phyloP scores from a whole-genome alignment of 2,888 invertebrate genomes.

The Rhyacophila evoluta region DNA sequence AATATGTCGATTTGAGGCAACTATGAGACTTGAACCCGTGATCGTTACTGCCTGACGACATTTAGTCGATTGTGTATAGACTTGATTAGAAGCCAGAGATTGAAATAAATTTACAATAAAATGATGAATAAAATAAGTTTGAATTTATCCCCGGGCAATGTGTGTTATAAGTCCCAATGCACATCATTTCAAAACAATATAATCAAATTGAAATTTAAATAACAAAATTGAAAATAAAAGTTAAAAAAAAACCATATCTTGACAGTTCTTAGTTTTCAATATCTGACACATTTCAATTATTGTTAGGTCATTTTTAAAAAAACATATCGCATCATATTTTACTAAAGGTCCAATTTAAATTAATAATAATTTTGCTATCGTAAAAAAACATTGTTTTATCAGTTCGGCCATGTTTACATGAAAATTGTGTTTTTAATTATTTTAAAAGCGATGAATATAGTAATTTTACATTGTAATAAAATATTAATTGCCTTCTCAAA shows the following conservation, averaged over 20 bases:
- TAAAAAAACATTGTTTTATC: constrained; percentile 1
- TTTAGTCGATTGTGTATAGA: too few relatives aligned
- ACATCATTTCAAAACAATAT: too few relatives aligned
- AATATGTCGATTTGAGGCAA: too few relatives aligned
- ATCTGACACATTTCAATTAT: constrained; percentile 22
- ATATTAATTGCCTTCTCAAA: neutral
- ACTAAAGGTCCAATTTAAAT: neutral
- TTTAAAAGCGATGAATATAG: neutral
- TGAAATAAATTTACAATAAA: too few relatives aligned
- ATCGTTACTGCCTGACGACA: too few relatives aligned
- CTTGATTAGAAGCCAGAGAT: too few relatives aligned
- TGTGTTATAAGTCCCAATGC: too few relatives aligned
- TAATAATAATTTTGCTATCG: constrained; percentile 18
- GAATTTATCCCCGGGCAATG: too few relatives aligned
- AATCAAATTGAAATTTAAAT: neutral
- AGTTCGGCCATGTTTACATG: neutral
- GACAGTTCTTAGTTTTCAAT: neutral
- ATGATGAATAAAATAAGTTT: too few relatives aligned
- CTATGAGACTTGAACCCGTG: too few relatives aligned
- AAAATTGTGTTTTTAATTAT: neutral
- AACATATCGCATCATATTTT: neutral
- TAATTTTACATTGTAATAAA: neutral
- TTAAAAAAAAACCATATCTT: neutral
- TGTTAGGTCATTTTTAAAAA: constrained; percentile 12
- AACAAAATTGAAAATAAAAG: neutral